A percentile compares a stretch with the other conserved stretches of the same genome.
Conservation (phyloP, 2,888 invertebrate genomes). For the Acholoe squamosa region DNA sequence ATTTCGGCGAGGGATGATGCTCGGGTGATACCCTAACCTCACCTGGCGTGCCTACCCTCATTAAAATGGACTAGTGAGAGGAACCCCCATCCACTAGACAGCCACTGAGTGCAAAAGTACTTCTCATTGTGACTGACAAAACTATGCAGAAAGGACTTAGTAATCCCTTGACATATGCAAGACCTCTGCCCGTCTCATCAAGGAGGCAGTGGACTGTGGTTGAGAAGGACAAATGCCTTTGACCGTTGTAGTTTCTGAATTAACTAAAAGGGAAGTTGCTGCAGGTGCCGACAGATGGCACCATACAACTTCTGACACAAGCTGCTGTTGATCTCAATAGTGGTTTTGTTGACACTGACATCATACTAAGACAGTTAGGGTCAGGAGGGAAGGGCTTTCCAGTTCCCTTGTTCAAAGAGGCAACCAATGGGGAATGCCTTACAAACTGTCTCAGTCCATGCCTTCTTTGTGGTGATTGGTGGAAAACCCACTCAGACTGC, state of each 20-base stretch:
- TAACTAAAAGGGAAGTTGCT: not conserved
- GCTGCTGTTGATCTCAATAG: not conserved
- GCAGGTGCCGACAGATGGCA: not conserved
- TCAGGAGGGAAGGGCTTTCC: not conserved
- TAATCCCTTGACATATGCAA: constrained; percentile 20
- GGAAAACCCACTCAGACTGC: not conserved
- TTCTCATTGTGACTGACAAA: constrained; percentile 20
- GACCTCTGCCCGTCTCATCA: not conserved
- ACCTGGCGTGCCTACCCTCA: not conserved
- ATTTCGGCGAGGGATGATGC: constrained; percentile 17
- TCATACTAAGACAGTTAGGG: not conserved
- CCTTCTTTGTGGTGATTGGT: not conserved
- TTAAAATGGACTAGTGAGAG: not conserved
- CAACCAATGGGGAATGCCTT: not conserved
- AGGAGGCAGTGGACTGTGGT: not conserved
- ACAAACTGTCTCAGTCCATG: not conserved
- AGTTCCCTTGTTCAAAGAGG: not conserved
- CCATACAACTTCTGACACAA: not conserved
- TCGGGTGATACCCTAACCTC: not conserved
- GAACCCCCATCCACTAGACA: not conserved
- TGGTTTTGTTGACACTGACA: not conserved
- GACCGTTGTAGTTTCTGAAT: not conserved
- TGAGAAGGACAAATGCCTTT: not conserved
- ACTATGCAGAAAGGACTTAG: constrained; percentile 29
- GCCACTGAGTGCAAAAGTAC: constrained; percentile 9